A percentile compares a stretch with the other conserved stretches of the same genome.
Conservation (phyloP, 2,113 vertebrate species). For the Paraplagusia blochii region DNA sequence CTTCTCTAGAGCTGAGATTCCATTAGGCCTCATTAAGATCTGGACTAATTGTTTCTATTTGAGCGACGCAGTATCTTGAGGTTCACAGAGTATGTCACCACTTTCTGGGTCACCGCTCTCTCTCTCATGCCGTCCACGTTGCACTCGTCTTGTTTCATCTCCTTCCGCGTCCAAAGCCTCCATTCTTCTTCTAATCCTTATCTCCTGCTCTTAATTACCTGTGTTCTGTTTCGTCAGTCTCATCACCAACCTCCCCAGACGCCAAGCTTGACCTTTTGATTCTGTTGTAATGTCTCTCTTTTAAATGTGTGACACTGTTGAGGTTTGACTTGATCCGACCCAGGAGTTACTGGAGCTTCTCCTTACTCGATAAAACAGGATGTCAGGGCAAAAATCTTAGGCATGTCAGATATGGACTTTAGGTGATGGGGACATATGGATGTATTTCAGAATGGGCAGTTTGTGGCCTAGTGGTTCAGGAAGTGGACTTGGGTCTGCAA, state of each 20-base stretch:
- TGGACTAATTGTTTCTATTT: constrained; percentile 86
- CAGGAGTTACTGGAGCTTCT: too few species aligned
- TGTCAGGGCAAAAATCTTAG: too few species aligned
- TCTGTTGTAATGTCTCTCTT: constrained; percentile 41
- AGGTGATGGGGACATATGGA: too few species aligned
- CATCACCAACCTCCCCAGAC: constrained; percentile 42
- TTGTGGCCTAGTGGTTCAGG: too few species aligned
- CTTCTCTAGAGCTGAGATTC: constrained; percentile 68
- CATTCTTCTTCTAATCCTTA: constrained; percentile 15
- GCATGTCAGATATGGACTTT: too few species aligned
- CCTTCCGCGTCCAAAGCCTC: constrained; percentile 22
- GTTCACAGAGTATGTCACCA: constrained; percentile 56
- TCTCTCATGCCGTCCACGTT: constrained; percentile 52
- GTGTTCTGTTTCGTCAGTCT: constrained; percentile 29
- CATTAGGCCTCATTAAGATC: constrained; percentile 79
- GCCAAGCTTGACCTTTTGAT: constrained; percentile 53
- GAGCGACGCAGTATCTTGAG: constrained; percentile 69
- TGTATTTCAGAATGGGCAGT: too few species aligned
- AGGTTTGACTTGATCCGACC: too few species aligned
- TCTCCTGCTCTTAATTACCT: constrained; percentile 42
- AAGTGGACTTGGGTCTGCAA: too few species aligned
- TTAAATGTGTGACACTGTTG: constrained; percentile 27
- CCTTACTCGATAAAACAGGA: not conserved
- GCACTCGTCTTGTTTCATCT: constrained; percentile 53
- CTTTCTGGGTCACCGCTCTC: constrained; percentile 77